Evolutionary conservation across 2,888 invertebrate genomes (phyloP), one percentile per base, ranked within the genome.

Genomic region (Sphaeridia pumilis): DNA sequence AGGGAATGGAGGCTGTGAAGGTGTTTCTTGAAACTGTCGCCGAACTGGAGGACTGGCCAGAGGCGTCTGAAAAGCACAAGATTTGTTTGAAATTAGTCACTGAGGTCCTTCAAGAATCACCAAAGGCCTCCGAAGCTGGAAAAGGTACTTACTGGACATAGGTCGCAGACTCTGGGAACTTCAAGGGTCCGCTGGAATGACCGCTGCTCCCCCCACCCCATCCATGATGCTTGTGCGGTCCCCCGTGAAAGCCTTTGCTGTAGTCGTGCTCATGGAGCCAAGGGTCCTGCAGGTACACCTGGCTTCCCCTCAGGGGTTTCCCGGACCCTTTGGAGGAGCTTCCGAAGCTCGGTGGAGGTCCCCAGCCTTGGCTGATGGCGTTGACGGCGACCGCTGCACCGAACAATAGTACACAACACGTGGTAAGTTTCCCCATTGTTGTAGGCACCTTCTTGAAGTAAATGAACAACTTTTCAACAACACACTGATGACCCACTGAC

Each of bases 251-350:
- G 10, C 36, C 36, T 4, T 27, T 25, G 17, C 24, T 36, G 25
- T 52, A 52, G 27, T 52, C 46, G 26, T 52, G 52, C 26, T 52
- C 52, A 46, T 52, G 52, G 24, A 35, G 38, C 52, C 52, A 52
- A 35, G 52, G 52, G 46, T 52, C 46, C 21, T 52, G 52, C 14
- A 52, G 20, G 17, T 52, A 52, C 10, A 38, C 28, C 41, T 52
- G 52, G 46, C 52, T 52, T 27, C 52, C 52, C 41, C 52, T 25
- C 5, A 46, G 14, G 7, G 46, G 46, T 22, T 46, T 46, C n/a
- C n/a, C n/a, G n/a, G n/a, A n/a, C n/a, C n/a, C n/a, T n/a, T n/a
- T n/a, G n/a, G n/a, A n/a, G n/a, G n/a, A n/a, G n/a, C n/a, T n/a
- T n/a, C n/a, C n/a, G n/a, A n/a, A n/a, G n/a, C n/a, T n/a, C n/a